Base-by-base conservation (phyloP, 2,888 invertebrate genomes). In the Saturnia japonica region DNA sequence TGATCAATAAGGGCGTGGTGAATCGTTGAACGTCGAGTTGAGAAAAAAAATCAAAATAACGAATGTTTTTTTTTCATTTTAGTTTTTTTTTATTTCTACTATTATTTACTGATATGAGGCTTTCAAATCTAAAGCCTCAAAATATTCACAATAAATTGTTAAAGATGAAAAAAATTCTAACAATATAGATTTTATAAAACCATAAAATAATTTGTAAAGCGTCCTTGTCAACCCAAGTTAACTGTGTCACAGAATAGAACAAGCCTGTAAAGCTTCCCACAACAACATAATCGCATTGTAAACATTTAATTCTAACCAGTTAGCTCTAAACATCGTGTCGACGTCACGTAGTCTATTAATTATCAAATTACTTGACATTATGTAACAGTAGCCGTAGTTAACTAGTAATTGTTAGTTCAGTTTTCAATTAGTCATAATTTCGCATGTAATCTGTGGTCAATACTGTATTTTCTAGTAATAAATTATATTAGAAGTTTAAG, bases 281-380 rank as follows among this genome's bases (percentile, higher is more conserved):
- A 78, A 76, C 76, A 80, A 76, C 70, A 68, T 77, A 80, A 82
- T 81, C 77, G 72, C 42, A 73, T 71, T 72, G 78, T 76, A 80
- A 81, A 83, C 83, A 81, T 68, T n/a, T n/a, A n/a, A n/a, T n/a
- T n/a, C 71, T 70, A 25, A 67, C 66, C 69, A 43, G 75, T 84
- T 51, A 83, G 85, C 80, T 80, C 83, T 78, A 69, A 71, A 75
- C 73, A 72, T 72, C 74, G 71, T 68, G 71, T 70, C 71, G 72
- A 68, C 72, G 76, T 78, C 85, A 85, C 82, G 83, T 83, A 82
- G 73, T 74, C 78, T 77, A 82, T 83, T 80, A 84, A 74, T 77
- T 71, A 71, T 71, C 72, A 69, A 73, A 69, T 74, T 74, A 74
- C 43, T 64, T 47, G 28, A 47, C 45, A 67, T 47, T 68, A 45